A percentile compares a stretch with the other conserved stretches of the same genome.
phyloP scores from a whole-genome alignment of 2,113 vertebrate species.

The Pangasianodon gigas region DNA sequence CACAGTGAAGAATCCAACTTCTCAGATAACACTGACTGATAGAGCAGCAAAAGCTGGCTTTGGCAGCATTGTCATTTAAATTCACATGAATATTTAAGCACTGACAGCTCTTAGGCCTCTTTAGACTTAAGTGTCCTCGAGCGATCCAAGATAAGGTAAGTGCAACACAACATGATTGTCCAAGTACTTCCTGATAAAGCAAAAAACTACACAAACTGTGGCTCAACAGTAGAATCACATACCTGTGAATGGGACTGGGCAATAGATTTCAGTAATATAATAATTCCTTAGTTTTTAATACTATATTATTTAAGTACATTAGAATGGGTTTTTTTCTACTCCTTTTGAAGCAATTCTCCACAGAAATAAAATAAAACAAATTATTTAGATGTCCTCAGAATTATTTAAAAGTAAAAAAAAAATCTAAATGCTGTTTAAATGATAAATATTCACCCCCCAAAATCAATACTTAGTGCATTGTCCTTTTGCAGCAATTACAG shows the following conservation, averaged over 20 bases:
- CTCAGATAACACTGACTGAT: slow-evolving; percentile 36
- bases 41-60: slow-evolving; percentile 31
- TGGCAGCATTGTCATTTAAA: slow-evolving; percentile 24
- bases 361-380: neutral
- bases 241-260: neutral
- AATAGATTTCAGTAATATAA: neutral
- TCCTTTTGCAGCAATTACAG: neutral
- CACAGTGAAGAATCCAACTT: neutral
- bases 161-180: neutral
- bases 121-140: slow-evolving; percentile 32
- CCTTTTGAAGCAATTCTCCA: neutral
- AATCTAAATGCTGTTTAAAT: no score
- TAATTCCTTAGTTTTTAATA: neutral
- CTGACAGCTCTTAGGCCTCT: slow-evolving; percentile 25
- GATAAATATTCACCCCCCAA: neutral
- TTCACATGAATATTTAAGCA: slow-evolving; percentile 47
- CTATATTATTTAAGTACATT: neutral
- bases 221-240: neutral
- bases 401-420: neutral
- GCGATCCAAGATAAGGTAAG: slow-evolving; percentile 24
- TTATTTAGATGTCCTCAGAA: neutral
- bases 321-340: neutral
- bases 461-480: neutral
- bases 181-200: neutral
- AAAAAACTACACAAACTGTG: neutral